These are phyloP conservation scores for Adelphocoris suturalis DNA, from an alignment of 2,888 invertebrate species.

Conservation along the genomic window DNA sequence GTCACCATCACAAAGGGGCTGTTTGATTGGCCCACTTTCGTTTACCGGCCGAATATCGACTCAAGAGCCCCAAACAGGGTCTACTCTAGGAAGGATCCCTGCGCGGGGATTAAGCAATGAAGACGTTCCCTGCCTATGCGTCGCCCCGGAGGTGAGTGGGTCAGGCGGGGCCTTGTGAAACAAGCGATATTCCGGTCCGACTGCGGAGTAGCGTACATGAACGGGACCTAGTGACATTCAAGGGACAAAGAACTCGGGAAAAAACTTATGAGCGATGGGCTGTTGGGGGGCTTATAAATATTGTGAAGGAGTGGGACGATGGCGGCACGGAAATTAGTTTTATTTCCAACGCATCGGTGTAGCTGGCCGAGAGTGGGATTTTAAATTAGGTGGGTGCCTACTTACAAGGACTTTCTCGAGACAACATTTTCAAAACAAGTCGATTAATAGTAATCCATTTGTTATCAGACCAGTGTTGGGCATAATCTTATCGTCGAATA, in stretches of 20 bases:
- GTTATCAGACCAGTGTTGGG: too few species aligned
- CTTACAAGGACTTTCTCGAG: too few species aligned
- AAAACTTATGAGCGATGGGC: neutral
- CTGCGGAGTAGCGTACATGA: slow-evolving; percentile 7
- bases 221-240: slow-evolving; percentile 69
- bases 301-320: neutral
- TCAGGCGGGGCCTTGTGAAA: slow-evolving; percentile 54
- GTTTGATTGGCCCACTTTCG: slow-evolving; percentile 27
- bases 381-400: too few species aligned
- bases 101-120: neutral
- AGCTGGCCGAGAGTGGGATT: neutral
- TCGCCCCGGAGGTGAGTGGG: slow-evolving; percentile 25
- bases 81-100: slow-evolving; percentile 22
- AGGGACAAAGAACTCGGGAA: slow-evolving; percentile 43
- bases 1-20: neutral
- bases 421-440: too few species aligned
- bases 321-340: neutral
- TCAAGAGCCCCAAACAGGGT: slow-evolving; percentile 7
- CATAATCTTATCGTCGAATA: too few species aligned
- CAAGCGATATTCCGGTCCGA: slow-evolving; percentile 12
- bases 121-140: slow-evolving; percentile 24
- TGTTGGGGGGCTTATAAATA: neutral
- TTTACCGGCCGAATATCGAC: neutral
- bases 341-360: neutral
- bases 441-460: too few species aligned